Evolutionary conservation across 2,113 vertebrate species (phyloP).

Genomic region (Esox niger): DNA sequence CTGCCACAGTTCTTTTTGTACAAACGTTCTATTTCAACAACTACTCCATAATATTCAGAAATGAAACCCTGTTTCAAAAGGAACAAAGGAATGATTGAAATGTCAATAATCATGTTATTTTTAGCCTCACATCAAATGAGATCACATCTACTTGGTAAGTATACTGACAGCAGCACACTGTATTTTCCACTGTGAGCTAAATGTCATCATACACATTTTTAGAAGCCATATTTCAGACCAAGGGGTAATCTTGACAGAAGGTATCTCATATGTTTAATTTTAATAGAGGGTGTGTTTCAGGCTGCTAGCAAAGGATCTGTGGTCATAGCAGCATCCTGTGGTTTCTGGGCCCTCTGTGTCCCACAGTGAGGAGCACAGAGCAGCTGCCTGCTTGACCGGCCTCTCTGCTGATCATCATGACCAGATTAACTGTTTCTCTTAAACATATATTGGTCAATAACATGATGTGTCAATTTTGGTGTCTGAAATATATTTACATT

Average conservation of each 20-base stretch:
- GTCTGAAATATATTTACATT: too few species aligned
- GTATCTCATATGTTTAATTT: constrained; percentile 13
- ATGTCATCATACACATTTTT: constrained; percentile 19
- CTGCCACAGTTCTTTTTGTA: too few species aligned
- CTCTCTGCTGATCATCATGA: not conserved
- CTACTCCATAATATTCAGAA: not conserved
- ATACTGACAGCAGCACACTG: too few species aligned
- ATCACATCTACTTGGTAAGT: not conserved
- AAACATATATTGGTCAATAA: not conserved
- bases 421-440: not conserved
- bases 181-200: not conserved
- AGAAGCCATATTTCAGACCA: constrained; percentile 8
- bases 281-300: constrained; percentile 19
- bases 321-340: not conserved
- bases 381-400: not conserved
- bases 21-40: too few species aligned
- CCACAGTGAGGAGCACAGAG: not conserved
- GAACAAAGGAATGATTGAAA: constrained; percentile 22
- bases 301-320: constrained; percentile 1
- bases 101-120: constrained; percentile 13
- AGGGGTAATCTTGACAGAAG: too few species aligned
- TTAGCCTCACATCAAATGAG: constrained; percentile 12
- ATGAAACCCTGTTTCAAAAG: not conserved
- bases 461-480: too few species aligned
- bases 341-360: not conserved